Conservation (phyloP, 2,888 invertebrate species). For the Conchocele bisecta region DNA sequence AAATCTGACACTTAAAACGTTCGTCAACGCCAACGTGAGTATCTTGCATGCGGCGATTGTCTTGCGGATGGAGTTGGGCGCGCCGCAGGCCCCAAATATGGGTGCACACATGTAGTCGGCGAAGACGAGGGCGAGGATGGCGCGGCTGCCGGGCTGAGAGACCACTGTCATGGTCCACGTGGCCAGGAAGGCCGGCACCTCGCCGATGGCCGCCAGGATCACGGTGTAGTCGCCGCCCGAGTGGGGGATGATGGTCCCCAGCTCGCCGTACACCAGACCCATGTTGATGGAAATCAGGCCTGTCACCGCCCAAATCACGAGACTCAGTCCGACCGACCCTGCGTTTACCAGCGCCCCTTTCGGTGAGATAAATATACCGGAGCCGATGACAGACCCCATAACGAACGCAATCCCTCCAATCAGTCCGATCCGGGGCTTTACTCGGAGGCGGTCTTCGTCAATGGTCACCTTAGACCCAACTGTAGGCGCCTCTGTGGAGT, state of each 20-base stretch:
- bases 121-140: constrained; percentile 83
- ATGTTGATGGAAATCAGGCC: constrained; percentile 83
- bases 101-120: constrained; percentile 67
- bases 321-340: constrained; percentile 91
- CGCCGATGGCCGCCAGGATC: constrained; percentile 80
- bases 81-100: constrained; percentile 63
- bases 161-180: constrained; percentile 83
- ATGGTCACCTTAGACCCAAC: not conserved
- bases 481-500: too few species aligned
- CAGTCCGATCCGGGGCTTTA: constrained; percentile 45
- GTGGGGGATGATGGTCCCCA: constrained; percentile 89
- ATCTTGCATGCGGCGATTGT: constrained; percentile 48
- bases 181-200: constrained; percentile 84
- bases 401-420: constrained; percentile 38
- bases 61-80: constrained; percentile 57
- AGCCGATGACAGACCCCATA: constrained; percentile 86
- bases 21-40: constrained; percentile 93
- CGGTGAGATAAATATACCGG: constrained; percentile 99
- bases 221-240: constrained; percentile 92
- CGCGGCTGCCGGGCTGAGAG: constrained; percentile 74
- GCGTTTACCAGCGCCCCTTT: constrained; percentile 93
- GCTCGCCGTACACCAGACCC: constrained; percentile 90
- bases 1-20: constrained; percentile 96
- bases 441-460: constrained; percentile 22
- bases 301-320: constrained; percentile 55